Evolutionary conservation across 2,797 vertebrate genomes (phyloP), one percentile per base, ranked within the genome.

Genomic region (Sebastes hubbsi): DNA sequence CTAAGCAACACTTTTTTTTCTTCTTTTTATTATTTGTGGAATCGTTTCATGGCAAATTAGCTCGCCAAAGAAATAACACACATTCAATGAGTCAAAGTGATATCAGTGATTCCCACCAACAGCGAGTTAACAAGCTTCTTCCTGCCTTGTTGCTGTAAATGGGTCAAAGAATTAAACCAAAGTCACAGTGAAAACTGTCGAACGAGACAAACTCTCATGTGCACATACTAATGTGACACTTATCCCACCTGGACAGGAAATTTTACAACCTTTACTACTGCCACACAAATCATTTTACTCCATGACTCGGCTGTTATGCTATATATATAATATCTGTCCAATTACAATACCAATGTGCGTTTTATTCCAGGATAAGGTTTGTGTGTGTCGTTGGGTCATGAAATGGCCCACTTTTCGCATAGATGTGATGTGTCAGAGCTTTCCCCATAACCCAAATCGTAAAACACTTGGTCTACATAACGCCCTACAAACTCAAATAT

Each of bases 381-480:
- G 13, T 66, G 60, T 56, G 30, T 72, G 46, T 10, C 63, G 22
- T n/a, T 77, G 20, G 78, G 66, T 78, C 67, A 84, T 2, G 11
- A 80, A 78, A 66, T 82, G 79, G 65, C 75, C 70, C 30, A 76
- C 12, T 76, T 89, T 79, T 81, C 25, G 73, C 30, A 65, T 54
- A 34, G 65, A 69, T 66, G 65, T 66, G 16, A 88, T 30, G 70
- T 64, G 66, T 66, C 65, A 70, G 18, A 62, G 63, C 32, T 70
- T 78, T 81, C 56, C 14, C 22, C 13, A 1, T 74, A 70, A 87
- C 87, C 77, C 56, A 85, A 66, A 84, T 82, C 34, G 18, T 75
- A 52, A 61, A 86, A 74, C 30, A 72, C 24, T 22, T 32, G 14
- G 16, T 13, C 24, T 27, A 61, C 71, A 74, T 81, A 83, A 87